Percentiles rank a stretch among this genome's conserved stretches.
Evolutionary conservation across 2,113 vertebrate species (phyloP).

Genomic region (Coptodon bakossiorum): DNA sequence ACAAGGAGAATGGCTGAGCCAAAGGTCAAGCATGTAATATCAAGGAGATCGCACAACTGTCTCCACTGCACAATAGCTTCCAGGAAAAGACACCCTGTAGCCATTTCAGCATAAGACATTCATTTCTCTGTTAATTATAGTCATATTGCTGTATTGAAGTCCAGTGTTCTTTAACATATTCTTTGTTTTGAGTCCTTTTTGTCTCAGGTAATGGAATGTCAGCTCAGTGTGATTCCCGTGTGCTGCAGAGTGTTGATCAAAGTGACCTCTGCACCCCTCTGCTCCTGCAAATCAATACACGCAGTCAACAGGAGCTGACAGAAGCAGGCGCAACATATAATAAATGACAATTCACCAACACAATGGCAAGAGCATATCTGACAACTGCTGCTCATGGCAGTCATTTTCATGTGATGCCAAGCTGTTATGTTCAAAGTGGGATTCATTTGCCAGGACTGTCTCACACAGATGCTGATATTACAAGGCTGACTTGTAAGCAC

Average conservation of each 20-base stretch:
- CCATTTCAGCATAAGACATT: constrained; percentile 60
- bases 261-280: constrained; percentile 82
- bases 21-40: constrained; percentile 69
- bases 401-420: constrained; percentile 85
- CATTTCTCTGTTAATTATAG: constrained; percentile 85
- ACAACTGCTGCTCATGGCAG: constrained; percentile 78
- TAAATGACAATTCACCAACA: constrained; percentile 81
- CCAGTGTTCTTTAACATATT: constrained; percentile 79
- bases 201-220: constrained; percentile 88
- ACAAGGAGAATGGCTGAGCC: neutral
- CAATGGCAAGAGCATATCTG: constrained; percentile 78
- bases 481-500: constrained; percentile 80
- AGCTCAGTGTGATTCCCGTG: constrained; percentile 71
- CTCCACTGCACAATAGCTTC: constrained; percentile 66
- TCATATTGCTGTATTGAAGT: constrained; percentile 78
- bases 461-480: constrained; percentile 83
- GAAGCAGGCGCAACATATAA: constrained; percentile 82
- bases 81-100: constrained; percentile 35
- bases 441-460: constrained; percentile 80
- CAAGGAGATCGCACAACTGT: constrained; percentile 58
- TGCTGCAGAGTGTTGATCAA: constrained; percentile 83
- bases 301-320: constrained; percentile 77
- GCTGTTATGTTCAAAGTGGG: constrained; percentile 84
- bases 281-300: constrained; percentile 85
- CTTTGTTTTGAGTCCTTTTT: constrained; percentile 78